Evolutionary conservation across 2,797 vertebrate species (phyloP).

Genomic region (Sebastes steindachneri): DNA sequence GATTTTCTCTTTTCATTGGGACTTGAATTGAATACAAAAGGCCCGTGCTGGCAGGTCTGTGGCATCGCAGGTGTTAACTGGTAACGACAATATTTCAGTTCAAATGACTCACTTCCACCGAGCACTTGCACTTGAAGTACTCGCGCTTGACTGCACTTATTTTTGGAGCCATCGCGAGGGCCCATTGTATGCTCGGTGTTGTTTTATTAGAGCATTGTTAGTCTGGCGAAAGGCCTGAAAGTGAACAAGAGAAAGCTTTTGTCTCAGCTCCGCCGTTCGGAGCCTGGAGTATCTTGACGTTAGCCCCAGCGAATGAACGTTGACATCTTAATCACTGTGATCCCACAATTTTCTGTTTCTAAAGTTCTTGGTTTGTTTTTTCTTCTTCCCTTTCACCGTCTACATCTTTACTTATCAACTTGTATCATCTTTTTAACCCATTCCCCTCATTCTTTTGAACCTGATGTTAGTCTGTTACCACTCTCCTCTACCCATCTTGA

Average conservation of each 20-base stretch:
- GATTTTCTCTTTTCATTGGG: not conserved
- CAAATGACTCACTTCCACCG: not conserved
- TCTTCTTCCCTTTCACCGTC: not conserved
- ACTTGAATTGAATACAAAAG: not conserved
- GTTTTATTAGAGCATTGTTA: not conserved
- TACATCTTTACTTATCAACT: not conserved
- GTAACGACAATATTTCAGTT: not conserved
- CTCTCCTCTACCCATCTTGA: not conserved
- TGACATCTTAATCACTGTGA: not conserved
- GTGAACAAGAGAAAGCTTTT: not conserved
- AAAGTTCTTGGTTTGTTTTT: not conserved
- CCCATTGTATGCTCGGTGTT: not conserved
- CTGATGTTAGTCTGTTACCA: not conserved
- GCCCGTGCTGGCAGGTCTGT: not conserved
- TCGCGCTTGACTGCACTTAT: slow-evolving; percentile 14
- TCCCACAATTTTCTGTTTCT: not conserved
- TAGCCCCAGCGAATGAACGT: not conserved
- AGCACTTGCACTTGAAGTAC: not conserved
- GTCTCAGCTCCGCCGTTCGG: not conserved
- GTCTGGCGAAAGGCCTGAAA: not conserved
- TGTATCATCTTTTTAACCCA: not conserved
- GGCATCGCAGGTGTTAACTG: not conserved
- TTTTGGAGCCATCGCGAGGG: not conserved
- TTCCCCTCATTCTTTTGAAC: not conserved
- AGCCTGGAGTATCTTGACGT: not conserved